phyloP scores from a whole-genome alignment of 2,113 vertebrate species.

The Callopanchax toddi region DNA sequence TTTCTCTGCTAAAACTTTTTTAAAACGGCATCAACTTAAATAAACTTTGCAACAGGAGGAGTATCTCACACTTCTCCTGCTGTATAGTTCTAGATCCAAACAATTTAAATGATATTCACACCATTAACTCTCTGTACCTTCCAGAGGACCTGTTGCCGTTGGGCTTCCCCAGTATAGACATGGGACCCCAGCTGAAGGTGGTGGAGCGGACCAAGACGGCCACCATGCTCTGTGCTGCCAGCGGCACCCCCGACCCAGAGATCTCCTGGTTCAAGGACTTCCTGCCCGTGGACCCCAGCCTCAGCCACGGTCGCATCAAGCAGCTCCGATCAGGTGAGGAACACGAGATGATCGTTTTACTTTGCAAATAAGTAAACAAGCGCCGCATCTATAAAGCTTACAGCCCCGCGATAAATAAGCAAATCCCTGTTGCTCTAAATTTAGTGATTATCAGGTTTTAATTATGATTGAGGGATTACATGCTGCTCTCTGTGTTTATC shows the following conservation, averaged over 20 bases:
- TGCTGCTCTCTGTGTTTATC: constrained; percentile 58
- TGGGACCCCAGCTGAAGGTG: constrained; percentile 99
- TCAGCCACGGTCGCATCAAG: constrained; percentile 93
- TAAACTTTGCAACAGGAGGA: too few species aligned
- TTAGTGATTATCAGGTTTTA: constrained; percentile 62
- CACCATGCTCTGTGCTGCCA: constrained; percentile 97
- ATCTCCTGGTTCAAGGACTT: constrained; percentile 99
- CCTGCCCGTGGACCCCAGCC: constrained; percentile 89
- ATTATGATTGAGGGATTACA: constrained; percentile 69
- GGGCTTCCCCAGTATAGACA: constrained; percentile 97
- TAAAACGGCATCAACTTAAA: too few species aligned
- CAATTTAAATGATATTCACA: too few species aligned
- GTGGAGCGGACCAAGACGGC: constrained; percentile 94
- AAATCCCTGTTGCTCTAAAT: constrained; percentile 58
- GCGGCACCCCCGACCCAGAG: constrained; percentile 95
- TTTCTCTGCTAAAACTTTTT: neutral
- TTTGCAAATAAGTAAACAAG: constrained; percentile 33
- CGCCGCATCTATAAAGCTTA: constrained; percentile 22
- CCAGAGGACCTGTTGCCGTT: constrained; percentile 94
- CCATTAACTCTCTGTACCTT: constrained; percentile 13
- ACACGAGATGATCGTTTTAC: neutral
- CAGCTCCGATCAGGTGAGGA: constrained; percentile 93
- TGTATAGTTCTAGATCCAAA: too few species aligned
- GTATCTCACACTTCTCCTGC: too few species aligned
- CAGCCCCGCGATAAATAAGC: constrained; percentile 32